Base-by-base conservation (phyloP, 2,797 vertebrate genomes). In the Esox masquinongy region DNA sequence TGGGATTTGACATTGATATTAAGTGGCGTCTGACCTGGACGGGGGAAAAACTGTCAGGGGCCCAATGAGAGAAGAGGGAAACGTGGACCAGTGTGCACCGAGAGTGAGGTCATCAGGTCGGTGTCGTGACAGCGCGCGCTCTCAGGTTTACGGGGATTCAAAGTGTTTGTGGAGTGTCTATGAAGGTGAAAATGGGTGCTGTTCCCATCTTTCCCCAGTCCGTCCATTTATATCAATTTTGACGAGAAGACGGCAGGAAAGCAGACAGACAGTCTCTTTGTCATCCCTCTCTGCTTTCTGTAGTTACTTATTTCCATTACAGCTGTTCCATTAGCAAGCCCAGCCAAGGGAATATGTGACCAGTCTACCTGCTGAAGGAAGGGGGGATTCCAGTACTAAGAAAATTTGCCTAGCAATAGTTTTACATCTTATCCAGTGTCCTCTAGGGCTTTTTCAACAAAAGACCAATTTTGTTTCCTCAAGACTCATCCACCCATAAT, bases 271-370 rank as follows among this genome's bases (percentile, higher is more conserved):
- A 69, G 19, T 72, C 36, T 22, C 34, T 59, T 39, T 56, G 29
- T 56, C 53, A 56, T 24, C 14, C 43, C 66, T 69, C 50, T 63
- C 64, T 70, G n/a, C 64, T 14, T 68, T 76, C 61, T 56, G 9
- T 77, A 26, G 59, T 76, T 51, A 77, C 59, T 66, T 72, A 49
- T 76, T 79, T 83, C 79, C 71, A 77, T 85, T 77, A 79, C 73
- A 68, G 69, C 61, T 14, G 26, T n/a, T 79, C 74, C 78, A 69
- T 77, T 74, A 71, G 78, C 78, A 66, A 66, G 56, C 67, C 51
- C 26, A 19, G 78, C 73, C 75, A 74, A 15, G 69, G 74, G 72
- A 83, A 78, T 74, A 75, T 31, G 80, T 71, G 73, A 68, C 61
- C 31, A 24, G 9, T 24, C 59, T 31, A 47, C 67, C 19, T 34